Evolutionary conservation across 2,797 vertebrate genomes (phyloP), one percentile per base, ranked within the genome.

Genomic region (Sparus aurata): DNA sequence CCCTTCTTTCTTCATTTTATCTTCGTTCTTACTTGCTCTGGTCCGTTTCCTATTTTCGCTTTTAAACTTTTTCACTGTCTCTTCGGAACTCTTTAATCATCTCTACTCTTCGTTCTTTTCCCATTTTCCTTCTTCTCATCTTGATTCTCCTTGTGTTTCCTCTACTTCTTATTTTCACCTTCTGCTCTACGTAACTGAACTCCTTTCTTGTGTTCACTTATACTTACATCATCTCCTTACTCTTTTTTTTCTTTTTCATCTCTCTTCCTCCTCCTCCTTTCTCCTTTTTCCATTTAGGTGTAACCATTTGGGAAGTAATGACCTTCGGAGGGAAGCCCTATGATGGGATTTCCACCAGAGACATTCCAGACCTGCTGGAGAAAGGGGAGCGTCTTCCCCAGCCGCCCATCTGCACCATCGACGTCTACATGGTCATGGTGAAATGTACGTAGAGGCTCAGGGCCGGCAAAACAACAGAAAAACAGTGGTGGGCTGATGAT

Each of bases 341-440:
- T 0, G 98, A 99, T 68, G 98, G 98, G 71, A 99, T 99, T 87
- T 97, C 98, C 4, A 98, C 98, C 2, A 95, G 98, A 79, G 98
- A 99, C 82, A 99, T 99, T 49, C 98, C 98, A 0, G 98, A 99
- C 84, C 95, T 99, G n/a, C 77, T 99, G 57, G 98, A 99, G 92
- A 99, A 99, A 94, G 98, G 98, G 38, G 98, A 99, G 79, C 95
- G 98, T 17, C 94, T 99, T 70, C 97, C 98, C 0, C 98, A 99
- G 52, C 98, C 98, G 15, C 98, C 98, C 0, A 97, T 99, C 93
- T 98, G 97, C 94, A 99, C 98, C 76, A 99, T 99, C 50, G 98
- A 99, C 0, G 98, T 99, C 74, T 99, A 99, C 89, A 99, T 99
- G 98, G 98, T 99, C 90, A 99, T 99, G 98, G 98, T 99, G 75